phyloP scores from a whole-genome alignment of 2,113 vertebrate genomes.

The Heterocephalus glaber region DNA sequence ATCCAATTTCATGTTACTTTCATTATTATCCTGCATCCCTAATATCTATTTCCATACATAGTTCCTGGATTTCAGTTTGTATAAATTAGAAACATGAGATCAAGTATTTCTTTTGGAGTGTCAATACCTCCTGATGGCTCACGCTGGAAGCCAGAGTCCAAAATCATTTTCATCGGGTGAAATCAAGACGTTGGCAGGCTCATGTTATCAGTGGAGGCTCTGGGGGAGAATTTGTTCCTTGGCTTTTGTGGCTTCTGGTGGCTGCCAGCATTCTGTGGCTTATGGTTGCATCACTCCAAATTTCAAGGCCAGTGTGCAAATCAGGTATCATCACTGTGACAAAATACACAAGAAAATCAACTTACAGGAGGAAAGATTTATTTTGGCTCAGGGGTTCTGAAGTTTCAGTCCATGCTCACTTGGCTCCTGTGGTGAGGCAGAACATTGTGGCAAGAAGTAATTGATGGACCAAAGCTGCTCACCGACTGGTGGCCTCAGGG shows the following conservation, averaged over 20 bases:
- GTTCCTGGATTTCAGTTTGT: not conserved
- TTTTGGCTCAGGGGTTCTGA: not conserved
- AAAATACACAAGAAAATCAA: not conserved
- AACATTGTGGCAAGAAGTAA: not conserved
- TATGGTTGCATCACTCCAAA: not conserved
- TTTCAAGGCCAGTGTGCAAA: not conserved
- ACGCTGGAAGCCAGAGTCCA: not conserved
- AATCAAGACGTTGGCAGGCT: not conserved
- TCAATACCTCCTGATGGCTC: not conserved
- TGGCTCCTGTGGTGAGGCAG: not conserved
- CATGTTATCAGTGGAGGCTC: not conserved
- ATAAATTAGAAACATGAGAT: not conserved
- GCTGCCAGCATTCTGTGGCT: not conserved
- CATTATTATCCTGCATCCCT: not conserved
- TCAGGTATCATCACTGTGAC: not conserved
- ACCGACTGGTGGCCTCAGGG: not conserved
- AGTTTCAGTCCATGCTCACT: not conserved
- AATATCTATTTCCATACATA: not conserved
- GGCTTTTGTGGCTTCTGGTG: not conserved
- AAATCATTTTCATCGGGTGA: not conserved
- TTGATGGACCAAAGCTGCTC: not conserved
- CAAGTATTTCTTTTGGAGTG: not conserved
- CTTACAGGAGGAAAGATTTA: not conserved
- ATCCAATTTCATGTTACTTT: not conserved
- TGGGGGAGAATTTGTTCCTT: not conserved